Evolutionary conservation across 2,888 invertebrate species (phyloP).

Genomic region (Noctuana brunneofusca): DNA sequence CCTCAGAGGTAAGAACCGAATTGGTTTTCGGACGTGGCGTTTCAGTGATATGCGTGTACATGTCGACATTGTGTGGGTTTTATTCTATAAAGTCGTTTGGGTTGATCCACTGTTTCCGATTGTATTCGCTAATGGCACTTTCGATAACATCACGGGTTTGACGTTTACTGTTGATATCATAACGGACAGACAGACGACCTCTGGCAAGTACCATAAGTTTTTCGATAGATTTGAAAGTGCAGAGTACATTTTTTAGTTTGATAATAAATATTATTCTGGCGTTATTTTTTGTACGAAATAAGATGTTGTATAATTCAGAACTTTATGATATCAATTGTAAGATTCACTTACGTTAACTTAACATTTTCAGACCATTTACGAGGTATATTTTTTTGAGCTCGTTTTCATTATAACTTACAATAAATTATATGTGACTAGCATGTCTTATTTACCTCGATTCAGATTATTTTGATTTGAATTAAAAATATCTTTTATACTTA

Average conservation of each 20-base stretch:
- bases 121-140: conserved; percentile 27
- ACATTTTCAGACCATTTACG: conserved; percentile 7
- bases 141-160: conserved; percentile 23
- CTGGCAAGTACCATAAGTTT: not conserved
- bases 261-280: not conserved
- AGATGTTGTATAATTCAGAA: too few relatives aligned
- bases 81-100: conserved; percentile 19
- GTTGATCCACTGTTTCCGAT: conserved; percentile 21
- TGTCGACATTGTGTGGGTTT: conserved; percentile 29
- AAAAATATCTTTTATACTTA: not conserved
- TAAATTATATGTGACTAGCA: conserved; percentile 9
- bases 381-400: conserved; percentile 18
- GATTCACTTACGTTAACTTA: conserved; percentile 3
- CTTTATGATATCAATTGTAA: conserved; percentile 31
- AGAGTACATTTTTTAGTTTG: not conserved
- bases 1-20: conserved; percentile 74
- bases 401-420: conserved; percentile 9
- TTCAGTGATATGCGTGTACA: conserved; percentile 37
- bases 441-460: conserved; percentile 24
- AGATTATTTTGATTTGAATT: not conserved
- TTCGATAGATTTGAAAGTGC: not conserved
- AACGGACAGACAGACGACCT: not conserved
- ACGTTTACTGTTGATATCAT: conserved; percentile 32
- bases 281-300: too few relatives aligned
- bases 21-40: conserved; percentile 50